phyloP scores from a whole-genome alignment of 2,113 vertebrate genomes.

The Indicator indicator region DNA sequence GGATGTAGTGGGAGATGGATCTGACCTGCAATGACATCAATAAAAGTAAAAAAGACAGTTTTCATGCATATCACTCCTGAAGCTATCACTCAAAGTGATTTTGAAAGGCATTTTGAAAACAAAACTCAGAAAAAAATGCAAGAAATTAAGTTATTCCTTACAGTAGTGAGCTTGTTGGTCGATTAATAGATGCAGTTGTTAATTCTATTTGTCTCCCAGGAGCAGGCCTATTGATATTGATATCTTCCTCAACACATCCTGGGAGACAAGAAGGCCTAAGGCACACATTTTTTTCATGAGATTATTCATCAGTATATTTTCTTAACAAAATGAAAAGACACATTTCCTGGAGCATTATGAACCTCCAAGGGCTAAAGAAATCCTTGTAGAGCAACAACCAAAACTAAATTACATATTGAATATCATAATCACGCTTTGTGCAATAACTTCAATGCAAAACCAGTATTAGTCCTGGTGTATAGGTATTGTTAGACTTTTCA shows the following conservation, averaged over 20 bases:
- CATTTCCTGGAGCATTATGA: conserved; percentile 18
- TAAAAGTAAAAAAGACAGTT: neutral
- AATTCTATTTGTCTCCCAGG: neutral
- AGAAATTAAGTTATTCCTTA: neutral
- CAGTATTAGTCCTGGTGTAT: conserved; percentile 38
- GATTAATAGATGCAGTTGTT: neutral
- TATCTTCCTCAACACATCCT: conserved; percentile 1
- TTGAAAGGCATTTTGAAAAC: neutral
- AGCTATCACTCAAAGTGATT: neutral
- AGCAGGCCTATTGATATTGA: neutral
- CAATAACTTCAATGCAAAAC: conserved; percentile 49
- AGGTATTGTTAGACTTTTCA: neutral
- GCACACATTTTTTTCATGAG: neutral
- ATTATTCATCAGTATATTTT: conserved; percentile 38
- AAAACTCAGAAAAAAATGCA: neutral
- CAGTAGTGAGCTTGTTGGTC: neutral
- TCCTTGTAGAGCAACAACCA: conserved; percentile 42
- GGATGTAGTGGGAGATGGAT: neutral
- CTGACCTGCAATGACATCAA: neutral
- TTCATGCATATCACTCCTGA: neutral
- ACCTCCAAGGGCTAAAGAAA: neutral
- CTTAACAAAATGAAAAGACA: conserved; percentile 40
- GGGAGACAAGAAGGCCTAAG: conserved; percentile 4
- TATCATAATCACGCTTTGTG: conserved; percentile 30
- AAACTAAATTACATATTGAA: conserved; percentile 36